Evolutionary conservation across 2,797 vertebrate species (phyloP), one percentile per base, ranked within the genome.

Genomic region (Bryconaethiops microstoma): DNA sequence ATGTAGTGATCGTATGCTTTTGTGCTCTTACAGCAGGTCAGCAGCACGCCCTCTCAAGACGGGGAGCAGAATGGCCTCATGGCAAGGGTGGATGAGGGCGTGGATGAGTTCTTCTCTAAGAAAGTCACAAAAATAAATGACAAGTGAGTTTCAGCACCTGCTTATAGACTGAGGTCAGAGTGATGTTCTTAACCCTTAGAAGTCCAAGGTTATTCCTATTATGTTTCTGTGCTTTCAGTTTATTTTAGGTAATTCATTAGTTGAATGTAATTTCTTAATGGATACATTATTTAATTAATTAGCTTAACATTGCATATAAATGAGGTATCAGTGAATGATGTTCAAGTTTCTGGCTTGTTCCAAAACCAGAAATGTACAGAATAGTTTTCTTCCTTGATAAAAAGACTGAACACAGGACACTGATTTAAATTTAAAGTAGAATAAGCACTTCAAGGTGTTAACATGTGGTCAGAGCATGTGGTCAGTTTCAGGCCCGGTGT

Each of bases 31-130:
- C 90, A 92, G 89, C 92, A 97, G 94, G 92, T 96, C 69, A 94
- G 84, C 85, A 93, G 91, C 68, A 84, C 92, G 82, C 86, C 91
- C 12, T 90, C 95, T 77, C 95, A 95, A 63, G 97, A 99, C 16
- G 97, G 97, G 14, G 97, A 98, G 77, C 97, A 98, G 90, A 99
- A 99, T 1, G 97, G 97, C 77, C 96, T 99, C 45, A 97, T 96
- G 95, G 96, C 96, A 82, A 95, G 98, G 87, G 97, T 99, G 79
- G 97, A 99, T 84, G 98, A 99, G 91, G 98, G 98, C 0, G 96
- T 99, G 17, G 98, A 99, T 81, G 98, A 99, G 89, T 99, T 99
- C 91, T 99, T 99, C 88, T 96, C 96, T 29, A 99, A 97, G 90
- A 98, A 96, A 90, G 96, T 99, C 87, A 98, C 96, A 82, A 97